A percentile compares a stretch with the other conserved stretches of the same genome.
phyloP scores from a whole-genome alignment of 2,888 invertebrate species.

The Lycocerus yunnanus region DNA sequence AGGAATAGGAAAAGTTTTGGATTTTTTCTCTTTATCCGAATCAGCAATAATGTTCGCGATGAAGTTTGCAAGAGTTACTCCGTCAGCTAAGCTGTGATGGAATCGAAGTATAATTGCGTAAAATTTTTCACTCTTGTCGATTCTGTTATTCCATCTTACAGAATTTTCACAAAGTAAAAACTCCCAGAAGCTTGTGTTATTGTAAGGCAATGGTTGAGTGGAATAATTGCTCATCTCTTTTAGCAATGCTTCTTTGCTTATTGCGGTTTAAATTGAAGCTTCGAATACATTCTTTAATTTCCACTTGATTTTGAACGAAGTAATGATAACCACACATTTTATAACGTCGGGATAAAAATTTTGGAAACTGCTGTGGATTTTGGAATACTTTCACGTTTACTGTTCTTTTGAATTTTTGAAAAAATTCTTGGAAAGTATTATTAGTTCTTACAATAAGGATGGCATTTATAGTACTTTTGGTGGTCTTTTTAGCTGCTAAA shows the following conservation, averaged over 20 bases:
- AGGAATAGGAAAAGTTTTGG: no score
- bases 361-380: neutral
- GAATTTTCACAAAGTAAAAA: constrained; percentile 54
- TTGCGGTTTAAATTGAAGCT: neutral
- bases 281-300: constrained; percentile 31
- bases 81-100: constrained; percentile 63
- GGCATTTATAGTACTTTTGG: constrained; percentile 58
- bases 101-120: constrained; percentile 58
- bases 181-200: constrained; percentile 59
- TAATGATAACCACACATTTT: constrained; percentile 59
- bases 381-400: neutral
- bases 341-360: constrained; percentile 7
- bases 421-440: neutral
- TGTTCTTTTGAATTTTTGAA: neutral
- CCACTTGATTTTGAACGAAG: constrained; percentile 55
- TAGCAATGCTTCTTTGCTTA: neutral
- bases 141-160: constrained; percentile 32
- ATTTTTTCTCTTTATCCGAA: no score
- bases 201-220: constrained; percentile 55
- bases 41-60: no score
- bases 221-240: constrained; percentile 21
- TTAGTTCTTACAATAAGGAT: constrained; percentile 53
- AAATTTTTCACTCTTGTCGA: constrained; percentile 20
- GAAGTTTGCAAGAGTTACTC: constrained; percentile 58
- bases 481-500: constrained; percentile 63